Evolutionary conservation across 1,140 invertebrate species (phyloP).

Genomic region (Anthonomus grandis): DNA sequence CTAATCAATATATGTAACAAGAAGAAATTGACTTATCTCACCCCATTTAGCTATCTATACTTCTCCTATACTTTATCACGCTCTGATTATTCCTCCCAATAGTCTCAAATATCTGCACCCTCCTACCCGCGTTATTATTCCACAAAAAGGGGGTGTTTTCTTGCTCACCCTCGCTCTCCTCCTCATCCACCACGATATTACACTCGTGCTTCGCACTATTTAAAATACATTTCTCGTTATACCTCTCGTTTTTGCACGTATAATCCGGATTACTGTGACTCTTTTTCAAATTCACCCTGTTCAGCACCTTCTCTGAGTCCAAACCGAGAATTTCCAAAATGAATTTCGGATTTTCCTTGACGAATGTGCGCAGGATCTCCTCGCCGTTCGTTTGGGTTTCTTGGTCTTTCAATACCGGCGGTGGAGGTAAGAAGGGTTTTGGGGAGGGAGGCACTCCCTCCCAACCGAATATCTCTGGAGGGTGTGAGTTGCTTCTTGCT

Average conservation of each 20-base stretch:
- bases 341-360: conserved; percentile 51
- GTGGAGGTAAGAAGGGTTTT: conserved; percentile 10
- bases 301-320: conserved; percentile 48
- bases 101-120: conserved; percentile 27
- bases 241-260: conserved; percentile 14
- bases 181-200: conserved; percentile 25
- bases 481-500: conserved; percentile 73
- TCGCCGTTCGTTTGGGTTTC: conserved; percentile 52
- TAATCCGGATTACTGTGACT: conserved; percentile 42
- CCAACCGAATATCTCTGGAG: conserved; percentile 76
- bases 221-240: conserved; percentile 13
- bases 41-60: conserved; percentile 20
- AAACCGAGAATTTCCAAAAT: conserved; percentile 53
- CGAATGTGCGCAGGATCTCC: conserved; percentile 49
- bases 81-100: conserved; percentile 13
- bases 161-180: conserved; percentile 25
- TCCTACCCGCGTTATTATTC: conserved; percentile 16
- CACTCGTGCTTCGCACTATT: conserved; percentile 18
- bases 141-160: conserved; percentile 31
- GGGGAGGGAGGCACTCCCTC: conserved; percentile 45
- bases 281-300: conserved; percentile 38
- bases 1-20: too few relatives aligned
- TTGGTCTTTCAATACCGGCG: conserved; percentile 38
- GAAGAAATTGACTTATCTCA: too few relatives aligned
- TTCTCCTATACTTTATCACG: conserved; percentile 24